phyloP scores from a whole-genome alignment of 53 echinoderm and acorn worm genomes.

The Paracentrotus lividus region DNA sequence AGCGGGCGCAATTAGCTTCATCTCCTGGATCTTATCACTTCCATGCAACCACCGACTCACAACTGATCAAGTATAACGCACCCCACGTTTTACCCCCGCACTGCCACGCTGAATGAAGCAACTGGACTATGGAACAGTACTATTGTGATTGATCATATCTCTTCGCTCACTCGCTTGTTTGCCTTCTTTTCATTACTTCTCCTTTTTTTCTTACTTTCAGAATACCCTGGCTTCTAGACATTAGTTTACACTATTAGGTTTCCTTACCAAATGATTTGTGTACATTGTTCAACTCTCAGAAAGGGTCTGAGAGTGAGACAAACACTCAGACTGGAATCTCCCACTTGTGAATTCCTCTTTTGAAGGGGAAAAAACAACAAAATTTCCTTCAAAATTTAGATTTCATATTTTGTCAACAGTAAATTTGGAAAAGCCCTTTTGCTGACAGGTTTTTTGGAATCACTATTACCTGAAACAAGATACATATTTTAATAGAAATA shows the following conservation, averaged over 20 bases:
- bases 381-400: not conserved
- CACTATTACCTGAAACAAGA: not conserved
- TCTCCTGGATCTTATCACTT: not conserved
- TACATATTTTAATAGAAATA: not conserved
- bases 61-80: slow-evolving; percentile 32
- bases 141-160: slow-evolving; percentile 36
- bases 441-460: not conserved
- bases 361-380: not conserved
- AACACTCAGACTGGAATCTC: not conserved
- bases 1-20: slow-evolving; percentile 47
- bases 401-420: not conserved
- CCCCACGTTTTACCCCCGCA: slow-evolving; percentile 7
- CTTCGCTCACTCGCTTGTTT: slow-evolving; percentile 26
- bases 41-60: slow-evolving; percentile 32
- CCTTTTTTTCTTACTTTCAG: not conserved
- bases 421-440: not conserved
- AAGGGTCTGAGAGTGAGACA: slow-evolving; percentile 54
- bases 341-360: not conserved
- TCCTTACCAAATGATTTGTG: slow-evolving; percentile 24
- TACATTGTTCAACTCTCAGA: not conserved
- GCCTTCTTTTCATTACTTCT: slow-evolving; percentile 50
- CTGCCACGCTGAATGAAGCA: not conserved
- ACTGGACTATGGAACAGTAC: slow-evolving; percentile 18
- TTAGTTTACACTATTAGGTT: slow-evolving; percentile 37
- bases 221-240: slow-evolving; percentile 43